These are phyloP conservation scores for Fragum sueziense DNA, from an alignment of 2,888 invertebrate species.

Conservation along the genomic window DNA sequence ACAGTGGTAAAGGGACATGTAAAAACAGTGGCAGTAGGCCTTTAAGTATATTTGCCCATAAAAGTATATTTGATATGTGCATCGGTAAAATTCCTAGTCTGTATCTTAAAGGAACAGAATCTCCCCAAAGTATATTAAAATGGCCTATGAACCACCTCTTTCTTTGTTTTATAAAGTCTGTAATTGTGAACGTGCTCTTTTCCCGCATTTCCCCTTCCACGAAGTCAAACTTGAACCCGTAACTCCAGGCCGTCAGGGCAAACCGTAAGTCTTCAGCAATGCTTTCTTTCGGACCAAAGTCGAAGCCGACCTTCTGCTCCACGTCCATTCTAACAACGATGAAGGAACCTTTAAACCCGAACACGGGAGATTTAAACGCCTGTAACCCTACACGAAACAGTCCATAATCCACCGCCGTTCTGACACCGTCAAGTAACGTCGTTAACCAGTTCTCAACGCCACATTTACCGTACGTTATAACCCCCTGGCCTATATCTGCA, in stretches of 20 bases:
- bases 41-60: constrained; percentile 55
- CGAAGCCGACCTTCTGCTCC: constrained; percentile 60
- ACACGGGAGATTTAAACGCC: constrained; percentile 52
- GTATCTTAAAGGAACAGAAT: constrained; percentile 53
- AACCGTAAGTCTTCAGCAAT: constrained; percentile 63
- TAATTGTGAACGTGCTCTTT: constrained; percentile 58
- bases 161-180: constrained; percentile 61
- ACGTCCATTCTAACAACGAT: constrained; percentile 58
- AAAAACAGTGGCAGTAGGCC: constrained; percentile 49
- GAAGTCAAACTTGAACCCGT: constrained; percentile 60
- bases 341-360: constrained; percentile 64
- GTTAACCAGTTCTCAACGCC: constrained; percentile 64
- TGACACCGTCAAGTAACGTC: constrained; percentile 58
- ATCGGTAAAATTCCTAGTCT: constrained; percentile 61
- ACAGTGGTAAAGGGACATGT: constrained; percentile 55
- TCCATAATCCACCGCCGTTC: constrained; percentile 61
- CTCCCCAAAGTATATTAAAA: constrained; percentile 51
- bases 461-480: constrained; percentile 61
- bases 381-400: constrained; percentile 59
- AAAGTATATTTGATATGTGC: constrained; percentile 55
- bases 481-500: constrained; percentile 62
- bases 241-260: constrained; percentile 57
- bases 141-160: constrained; percentile 64
- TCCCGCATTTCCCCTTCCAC: constrained; percentile 66
- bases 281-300: constrained; percentile 64